A percentile compares a stretch with the other conserved stretches of the same genome.
Evolutionary conservation across 1,140 invertebrate genomes (phyloP).

Genomic region (Asbolus verrucosus): DNA sequence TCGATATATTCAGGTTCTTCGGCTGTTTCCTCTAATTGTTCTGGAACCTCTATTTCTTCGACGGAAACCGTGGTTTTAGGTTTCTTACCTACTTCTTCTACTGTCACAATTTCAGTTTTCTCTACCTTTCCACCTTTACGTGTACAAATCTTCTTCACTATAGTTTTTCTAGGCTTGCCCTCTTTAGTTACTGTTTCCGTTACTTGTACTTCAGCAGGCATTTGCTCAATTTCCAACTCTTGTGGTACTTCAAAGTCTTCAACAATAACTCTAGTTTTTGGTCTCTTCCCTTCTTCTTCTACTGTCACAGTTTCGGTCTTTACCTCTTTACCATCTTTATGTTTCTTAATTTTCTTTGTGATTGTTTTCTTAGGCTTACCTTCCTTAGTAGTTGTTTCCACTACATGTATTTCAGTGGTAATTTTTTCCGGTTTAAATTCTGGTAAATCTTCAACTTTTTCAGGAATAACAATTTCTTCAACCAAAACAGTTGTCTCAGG

Average conservation of each 20-base stretch:
- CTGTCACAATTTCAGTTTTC: too few relatives aligned
- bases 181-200: too few relatives aligned
- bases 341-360: slow-evolving; percentile 62
- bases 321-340: slow-evolving; percentile 54
- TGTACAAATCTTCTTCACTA: too few relatives aligned
- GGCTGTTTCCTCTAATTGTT: too few relatives aligned
- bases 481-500: slow-evolving; percentile 62
- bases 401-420: slow-evolving; percentile 56
- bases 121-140: too few relatives aligned
- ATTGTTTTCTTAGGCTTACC: slow-evolving; percentile 64
- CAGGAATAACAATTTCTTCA: slow-evolving; percentile 65
- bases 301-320: slow-evolving; percentile 64
- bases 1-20: too few relatives aligned
- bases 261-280: slow-evolving; percentile 62
- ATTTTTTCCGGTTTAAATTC: slow-evolving; percentile 55
- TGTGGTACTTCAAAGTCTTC: slow-evolving; percentile 56
- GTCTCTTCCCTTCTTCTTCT: slow-evolving; percentile 63
- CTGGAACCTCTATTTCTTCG: too few relatives aligned
- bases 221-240: slow-evolving; percentile 48
- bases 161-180: too few relatives aligned
- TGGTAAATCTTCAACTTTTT: slow-evolving; percentile 59
- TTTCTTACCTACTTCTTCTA: too few relatives aligned
- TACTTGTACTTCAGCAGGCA: slow-evolving; percentile 54
- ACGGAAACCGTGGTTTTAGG: too few relatives aligned
- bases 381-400: slow-evolving; percentile 61